A percentile compares a stretch with the other conserved stretches of the same genome.
Evolutionary conservation across 1,140 invertebrate species (phyloP).

Genomic region (Coelopa frigida): DNA sequence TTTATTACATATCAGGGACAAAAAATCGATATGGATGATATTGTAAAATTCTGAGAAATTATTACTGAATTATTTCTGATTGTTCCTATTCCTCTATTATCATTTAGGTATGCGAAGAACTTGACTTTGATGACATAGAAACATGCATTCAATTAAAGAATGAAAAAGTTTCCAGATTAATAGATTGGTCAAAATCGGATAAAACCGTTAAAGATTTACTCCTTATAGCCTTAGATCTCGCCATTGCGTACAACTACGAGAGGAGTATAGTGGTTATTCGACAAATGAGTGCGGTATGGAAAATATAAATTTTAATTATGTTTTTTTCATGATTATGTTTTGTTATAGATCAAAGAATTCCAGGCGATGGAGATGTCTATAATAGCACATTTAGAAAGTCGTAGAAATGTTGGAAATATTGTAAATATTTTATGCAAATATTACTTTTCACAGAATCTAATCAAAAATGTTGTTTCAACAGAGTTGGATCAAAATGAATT

Average conservation of each 20-base stretch:
- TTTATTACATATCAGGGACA: conserved; percentile 4
- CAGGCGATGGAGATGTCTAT: conserved; percentile 5
- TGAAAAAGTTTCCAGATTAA: background rate
- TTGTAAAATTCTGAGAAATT: background rate
- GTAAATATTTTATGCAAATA: background rate
- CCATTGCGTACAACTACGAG: conserved; percentile 2
- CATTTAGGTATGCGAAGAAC: background rate
- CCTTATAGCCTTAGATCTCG: conserved; percentile 6
- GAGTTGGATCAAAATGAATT: conserved; percentile 1
- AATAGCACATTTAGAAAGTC: conserved; percentile 1
- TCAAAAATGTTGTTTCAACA: background rate
- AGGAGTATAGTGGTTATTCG: background rate
- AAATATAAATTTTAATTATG: background rate
- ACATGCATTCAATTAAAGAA: background rate
- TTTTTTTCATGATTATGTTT: background rate
- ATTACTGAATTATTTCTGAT: background rate
- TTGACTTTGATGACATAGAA: background rate
- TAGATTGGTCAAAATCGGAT: background rate
- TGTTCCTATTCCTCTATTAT: background rate
- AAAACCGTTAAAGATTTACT: conserved; percentile 2
- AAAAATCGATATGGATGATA: conserved; percentile 1
- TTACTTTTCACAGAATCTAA: background rate
- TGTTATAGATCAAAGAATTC: conserved; percentile 2
- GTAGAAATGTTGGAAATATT: background rate
- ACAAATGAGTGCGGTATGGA: background rate